phyloP scores from a whole-genome alignment of 2,113 vertebrate species.

The Thymallus thymallus region DNA sequence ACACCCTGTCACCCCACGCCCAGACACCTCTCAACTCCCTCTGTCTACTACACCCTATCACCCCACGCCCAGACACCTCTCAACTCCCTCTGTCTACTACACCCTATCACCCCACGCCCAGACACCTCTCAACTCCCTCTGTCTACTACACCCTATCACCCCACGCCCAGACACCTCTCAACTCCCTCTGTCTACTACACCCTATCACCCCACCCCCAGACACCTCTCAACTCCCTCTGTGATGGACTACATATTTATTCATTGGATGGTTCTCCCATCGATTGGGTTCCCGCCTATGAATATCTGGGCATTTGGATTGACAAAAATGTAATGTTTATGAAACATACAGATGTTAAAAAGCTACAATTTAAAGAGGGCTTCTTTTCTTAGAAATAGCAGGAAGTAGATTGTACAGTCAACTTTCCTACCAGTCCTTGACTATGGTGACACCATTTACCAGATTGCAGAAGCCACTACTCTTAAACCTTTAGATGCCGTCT shows the following conservation, averaged over 20 bases:
- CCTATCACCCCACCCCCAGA: too few relatives aligned
- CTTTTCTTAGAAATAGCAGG: too few relatives aligned
- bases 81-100: neutral
- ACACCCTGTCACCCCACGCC: neutral
- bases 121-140: neutral
- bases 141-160: neutral
- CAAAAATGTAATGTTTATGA: too few relatives aligned
- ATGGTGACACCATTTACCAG: neutral
- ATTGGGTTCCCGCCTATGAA: too few relatives aligned
- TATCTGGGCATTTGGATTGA: too few relatives aligned
- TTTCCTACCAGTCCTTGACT: too few relatives aligned
- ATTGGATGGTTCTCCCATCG: too few relatives aligned
- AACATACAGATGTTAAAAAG: neutral
- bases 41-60: neutral
- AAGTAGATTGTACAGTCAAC: too few relatives aligned
- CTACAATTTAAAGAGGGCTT: too few relatives aligned
- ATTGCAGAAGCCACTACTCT: neutral
- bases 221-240: neutral
- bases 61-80: too few relatives aligned
- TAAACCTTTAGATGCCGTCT: neutral
- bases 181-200: neutral
- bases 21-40: neutral
- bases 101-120: neutral
- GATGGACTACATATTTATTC: too few relatives aligned
- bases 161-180: too few relatives aligned